These are phyloP conservation scores for Crypturellus undulatus DNA, from an alignment of 2,113 vertebrate species.

Conservation along the genomic window DNA sequence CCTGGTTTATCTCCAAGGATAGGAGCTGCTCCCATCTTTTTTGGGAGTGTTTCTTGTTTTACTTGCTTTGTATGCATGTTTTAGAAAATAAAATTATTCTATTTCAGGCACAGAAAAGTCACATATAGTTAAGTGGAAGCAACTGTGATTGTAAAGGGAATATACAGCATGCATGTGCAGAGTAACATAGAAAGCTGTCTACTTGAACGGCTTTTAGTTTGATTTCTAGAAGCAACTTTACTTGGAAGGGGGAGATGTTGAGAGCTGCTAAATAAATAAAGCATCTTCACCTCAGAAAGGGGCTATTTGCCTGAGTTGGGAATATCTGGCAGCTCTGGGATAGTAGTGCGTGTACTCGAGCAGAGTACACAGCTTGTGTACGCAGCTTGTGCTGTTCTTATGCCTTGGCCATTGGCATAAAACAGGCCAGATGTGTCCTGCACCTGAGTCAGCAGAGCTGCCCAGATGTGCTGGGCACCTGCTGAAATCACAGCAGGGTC, in stretches of 20 bases:
- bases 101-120: not conserved
- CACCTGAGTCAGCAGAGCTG: not conserved
- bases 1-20: not conserved
- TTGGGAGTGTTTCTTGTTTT: not conserved
- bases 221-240: not conserved
- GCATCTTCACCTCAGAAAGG: not conserved
- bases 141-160: not conserved
- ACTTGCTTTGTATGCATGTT: not conserved
- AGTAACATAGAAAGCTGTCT: not conserved
- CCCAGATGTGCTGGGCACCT: not conserved
- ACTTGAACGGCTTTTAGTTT: not conserved
- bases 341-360: not conserved
- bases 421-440: not conserved
- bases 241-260: not conserved
- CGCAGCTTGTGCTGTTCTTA: not conserved
- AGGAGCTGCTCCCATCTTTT: not conserved
- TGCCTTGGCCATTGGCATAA: not conserved
- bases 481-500: not conserved
- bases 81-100: not conserved
- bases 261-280: constrained; percentile 2
- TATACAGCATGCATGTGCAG: not conserved
- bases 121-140: not conserved
- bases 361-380: no score
- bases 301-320: not conserved
- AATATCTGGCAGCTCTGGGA: not conserved